Conservation (phyloP, 1,140 invertebrate species). For the Drosophila arizonae region DNA sequence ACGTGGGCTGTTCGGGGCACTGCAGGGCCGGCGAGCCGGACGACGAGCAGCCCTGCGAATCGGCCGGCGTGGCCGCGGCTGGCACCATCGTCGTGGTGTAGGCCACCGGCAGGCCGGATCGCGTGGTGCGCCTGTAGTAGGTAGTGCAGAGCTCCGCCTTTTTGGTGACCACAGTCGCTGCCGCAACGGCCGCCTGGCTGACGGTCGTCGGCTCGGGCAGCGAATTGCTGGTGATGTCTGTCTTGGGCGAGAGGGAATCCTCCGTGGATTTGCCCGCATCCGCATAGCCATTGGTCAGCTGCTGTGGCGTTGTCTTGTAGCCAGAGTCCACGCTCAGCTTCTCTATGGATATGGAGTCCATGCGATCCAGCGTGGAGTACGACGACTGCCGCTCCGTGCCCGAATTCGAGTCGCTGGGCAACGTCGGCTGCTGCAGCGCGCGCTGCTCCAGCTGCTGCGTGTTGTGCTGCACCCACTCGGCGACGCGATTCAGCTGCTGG, state of each 20-base stretch:
- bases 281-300: constrained; percentile 69
- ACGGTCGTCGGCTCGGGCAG: constrained; percentile 37
- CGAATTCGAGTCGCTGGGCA: constrained; percentile 68
- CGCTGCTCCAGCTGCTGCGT: constrained; percentile 74
- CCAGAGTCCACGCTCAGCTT: constrained; percentile 80
- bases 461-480: constrained; percentile 87
- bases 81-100: constrained; percentile 53
- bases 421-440: constrained; percentile 58
- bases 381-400: constrained; percentile 73
- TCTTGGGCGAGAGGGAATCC: constrained; percentile 72
- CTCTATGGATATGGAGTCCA: constrained; percentile 80
- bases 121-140: constrained; percentile 73
- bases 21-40: constrained; percentile 57
- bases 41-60: constrained; percentile 47
- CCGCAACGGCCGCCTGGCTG: neutral
- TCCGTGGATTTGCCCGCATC: constrained; percentile 70
- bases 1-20: constrained; percentile 78
- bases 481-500: constrained; percentile 87
- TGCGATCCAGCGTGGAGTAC: constrained; percentile 73
- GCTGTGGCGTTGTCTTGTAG: constrained; percentile 79
- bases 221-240: constrained; percentile 69
- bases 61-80: neutral
- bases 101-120: constrained; percentile 73
- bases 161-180: constrained; percentile 28
- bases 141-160: constrained; percentile 69